Base-by-base conservation (phyloP, 2,113 vertebrate genomes). In the Rutilus rutilus region DNA sequence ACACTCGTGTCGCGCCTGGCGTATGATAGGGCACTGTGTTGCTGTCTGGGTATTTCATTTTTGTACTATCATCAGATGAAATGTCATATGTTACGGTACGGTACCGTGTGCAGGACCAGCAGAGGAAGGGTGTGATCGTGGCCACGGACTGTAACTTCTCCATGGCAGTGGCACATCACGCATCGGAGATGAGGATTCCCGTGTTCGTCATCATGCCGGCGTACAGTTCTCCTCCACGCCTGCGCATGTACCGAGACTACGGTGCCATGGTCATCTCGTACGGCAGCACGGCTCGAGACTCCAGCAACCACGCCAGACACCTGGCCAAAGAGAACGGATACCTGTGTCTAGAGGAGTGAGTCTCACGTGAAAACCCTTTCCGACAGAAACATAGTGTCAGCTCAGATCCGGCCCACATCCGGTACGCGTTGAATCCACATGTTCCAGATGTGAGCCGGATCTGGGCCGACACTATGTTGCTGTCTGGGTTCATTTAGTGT, bases 291-390 rank as follows among this genome's bases (percentile, higher is more conserved):
- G 79, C 88, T 0, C 94, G 79, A 21, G 97, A 97, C n/a, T 93
- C 97, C 4, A 95, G 93, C 90, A 92, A 84, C 5, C 97, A 97
- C 0, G 97, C 96, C 0, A 91, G 93, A 11, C 94, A 95, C 45
- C 84, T 98, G 91, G 96, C 97, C 0, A 93, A 92, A 39, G 96
- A 97, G 88, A 97, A 97, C 1, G 93, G 94, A 17, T 97, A 97
- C 91, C 93, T 97, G 74, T 97, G 94, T 87, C 92, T 98, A 0
- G 96, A 98, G 87, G 97, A 98, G 97, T 98, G 90, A 95, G 97
- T 95, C 4, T 2, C 7, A 23, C 19, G 21, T 3, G 9, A 0
- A 57, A 57, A 57, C 7, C 19, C 19, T 57, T 52, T 0, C 42
- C 42, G 42, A 42, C 39, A 42, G 39, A 7, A 42, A 42, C 39